Percentiles rank a stretch among this genome's conserved stretches.
Conservation (phyloP, 2,113 vertebrate species). For the Siniperca knerii region DNA sequence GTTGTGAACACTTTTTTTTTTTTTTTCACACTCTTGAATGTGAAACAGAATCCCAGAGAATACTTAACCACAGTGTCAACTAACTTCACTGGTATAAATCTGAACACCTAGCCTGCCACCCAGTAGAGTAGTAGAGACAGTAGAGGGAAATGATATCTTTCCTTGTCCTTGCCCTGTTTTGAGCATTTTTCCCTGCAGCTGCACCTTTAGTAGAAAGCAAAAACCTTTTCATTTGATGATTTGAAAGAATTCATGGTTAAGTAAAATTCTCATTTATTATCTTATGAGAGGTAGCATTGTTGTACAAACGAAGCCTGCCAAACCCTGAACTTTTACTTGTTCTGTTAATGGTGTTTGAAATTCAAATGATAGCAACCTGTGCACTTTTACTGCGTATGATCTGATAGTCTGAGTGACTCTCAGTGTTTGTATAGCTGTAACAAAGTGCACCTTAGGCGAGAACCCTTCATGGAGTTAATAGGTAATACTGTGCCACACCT, state of each 20-base stretch:
- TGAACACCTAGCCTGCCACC: neutral
- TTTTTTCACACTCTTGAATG: neutral
- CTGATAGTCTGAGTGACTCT: neutral
- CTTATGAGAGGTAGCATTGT: no score
- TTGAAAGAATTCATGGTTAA: neutral
- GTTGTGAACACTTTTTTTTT: neutral
- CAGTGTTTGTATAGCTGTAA: neutral
- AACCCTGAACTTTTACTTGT: neutral
- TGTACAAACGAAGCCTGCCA: neutral
- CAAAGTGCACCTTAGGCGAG: neutral
- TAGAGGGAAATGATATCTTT: neutral
- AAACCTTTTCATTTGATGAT: neutral
- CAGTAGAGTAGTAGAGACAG: no score
- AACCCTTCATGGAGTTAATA: neutral
- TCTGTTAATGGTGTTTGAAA: neutral
- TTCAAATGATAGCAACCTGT: no score
- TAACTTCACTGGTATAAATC: neutral
- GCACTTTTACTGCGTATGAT: neutral
- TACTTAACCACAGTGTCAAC: neutral
- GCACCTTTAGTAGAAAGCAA: neutral
- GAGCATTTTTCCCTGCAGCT: neutral
- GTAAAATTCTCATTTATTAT: neutral
- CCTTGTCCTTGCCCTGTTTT: neutral
- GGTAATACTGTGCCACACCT: neutral
- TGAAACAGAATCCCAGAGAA: no score